These are phyloP conservation scores for Phasia obesa DNA, from an alignment of 2,888 invertebrate species.

Conservation along the genomic window DNA sequence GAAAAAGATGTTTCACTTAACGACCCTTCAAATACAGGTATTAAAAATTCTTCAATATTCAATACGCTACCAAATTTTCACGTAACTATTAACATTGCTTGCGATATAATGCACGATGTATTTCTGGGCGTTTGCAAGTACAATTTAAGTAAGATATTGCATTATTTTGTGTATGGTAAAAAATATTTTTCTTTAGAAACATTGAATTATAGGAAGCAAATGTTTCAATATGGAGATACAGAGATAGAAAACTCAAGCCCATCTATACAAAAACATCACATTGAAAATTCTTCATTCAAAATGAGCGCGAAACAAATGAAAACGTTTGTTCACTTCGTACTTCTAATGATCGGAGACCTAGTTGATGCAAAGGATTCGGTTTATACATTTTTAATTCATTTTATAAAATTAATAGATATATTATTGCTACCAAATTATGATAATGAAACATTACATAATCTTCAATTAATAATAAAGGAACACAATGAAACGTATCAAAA, in stretches of 20 bases:
- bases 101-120: constrained; percentile 64
- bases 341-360: constrained; percentile 60
- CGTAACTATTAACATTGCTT: constrained; percentile 55
- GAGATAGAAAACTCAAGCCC: constrained; percentile 40
- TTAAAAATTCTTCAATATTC: constrained; percentile 50
- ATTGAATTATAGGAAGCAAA: constrained; percentile 42
- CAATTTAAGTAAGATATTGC: constrained; percentile 41
- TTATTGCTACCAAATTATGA: constrained; percentile 50
- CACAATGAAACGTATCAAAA: constrained; percentile 52
- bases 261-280: constrained; percentile 55
- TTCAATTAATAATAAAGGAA: constrained; percentile 45
- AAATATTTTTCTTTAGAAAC: constrained; percentile 35
- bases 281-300: constrained; percentile 57
- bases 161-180: constrained; percentile 34
- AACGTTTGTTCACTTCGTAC: constrained; percentile 53
- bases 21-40: constrained; percentile 53
- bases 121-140: constrained; percentile 46
- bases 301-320: constrained; percentile 62
- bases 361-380: constrained; percentile 45
- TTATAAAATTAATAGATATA: constrained; percentile 57
- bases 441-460: constrained; percentile 36
- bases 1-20: too few species aligned
- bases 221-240: constrained; percentile 49
- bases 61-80: constrained; percentile 58
- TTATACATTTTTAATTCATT: constrained; percentile 38